A percentile compares a stretch with the other conserved stretches of the same genome.
These are phyloP conservation scores for Thunnus thynnus DNA, from an alignment of 2,113 vertebrate genomes.

Conservation along the genomic window DNA sequence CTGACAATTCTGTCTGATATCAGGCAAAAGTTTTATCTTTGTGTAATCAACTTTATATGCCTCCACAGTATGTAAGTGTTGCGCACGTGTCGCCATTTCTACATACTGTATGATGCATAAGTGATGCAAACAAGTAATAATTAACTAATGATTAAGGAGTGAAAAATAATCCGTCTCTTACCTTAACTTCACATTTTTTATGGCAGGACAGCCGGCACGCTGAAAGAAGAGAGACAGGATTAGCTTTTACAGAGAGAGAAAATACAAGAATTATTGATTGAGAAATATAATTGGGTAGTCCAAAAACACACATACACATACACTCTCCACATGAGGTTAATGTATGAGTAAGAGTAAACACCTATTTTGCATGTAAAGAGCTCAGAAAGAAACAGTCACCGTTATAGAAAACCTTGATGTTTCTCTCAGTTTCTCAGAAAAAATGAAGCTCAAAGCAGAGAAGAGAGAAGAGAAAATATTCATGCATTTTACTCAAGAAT, in stretches of 20 bases:
- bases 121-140: no score
- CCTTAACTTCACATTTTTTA: constrained; percentile 92
- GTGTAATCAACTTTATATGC: no score
- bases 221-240: constrained; percentile 71
- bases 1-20: no score
- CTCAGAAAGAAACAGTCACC: not conserved
- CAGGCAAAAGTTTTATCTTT: no score
- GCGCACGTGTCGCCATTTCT: not conserved
- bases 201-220: constrained; percentile 89
- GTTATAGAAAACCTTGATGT: not conserved
- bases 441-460: not conserved
- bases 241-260: not conserved
- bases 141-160: not conserved
- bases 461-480: no score
- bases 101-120: not conserved
- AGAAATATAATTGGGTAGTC: not conserved
- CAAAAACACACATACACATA: not conserved
- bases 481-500: not conserved
- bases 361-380: no score
- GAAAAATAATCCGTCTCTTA: constrained; percentile 76
- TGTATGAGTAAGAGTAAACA: no score
- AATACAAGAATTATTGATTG: no score
- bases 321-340: not conserved
- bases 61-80: not conserved
- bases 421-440: not conserved